These are phyloP conservation scores for Albula glossodonta DNA, from an alignment of 2,113 vertebrate genomes.

Conservation along the genomic window DNA sequence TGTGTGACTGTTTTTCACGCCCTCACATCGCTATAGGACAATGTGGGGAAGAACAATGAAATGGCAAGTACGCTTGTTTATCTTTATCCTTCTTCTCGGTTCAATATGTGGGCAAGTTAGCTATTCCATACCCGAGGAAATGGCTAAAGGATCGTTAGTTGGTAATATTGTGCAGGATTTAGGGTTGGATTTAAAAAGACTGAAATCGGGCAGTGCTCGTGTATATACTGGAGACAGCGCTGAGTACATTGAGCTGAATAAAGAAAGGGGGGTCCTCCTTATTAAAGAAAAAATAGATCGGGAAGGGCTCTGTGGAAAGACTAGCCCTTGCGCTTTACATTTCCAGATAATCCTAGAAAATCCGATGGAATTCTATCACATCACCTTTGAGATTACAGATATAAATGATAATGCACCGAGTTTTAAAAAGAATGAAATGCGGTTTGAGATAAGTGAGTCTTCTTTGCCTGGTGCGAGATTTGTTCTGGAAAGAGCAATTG, in stretches of 20 bases:
- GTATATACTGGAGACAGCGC: slow-evolving; percentile 65
- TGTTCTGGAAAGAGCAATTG: slow-evolving; percentile 20
- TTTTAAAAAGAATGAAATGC: slow-evolving; percentile 45
- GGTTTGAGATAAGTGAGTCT: slow-evolving; percentile 55
- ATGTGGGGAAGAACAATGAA: neutral
- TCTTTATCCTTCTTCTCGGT: slow-evolving; percentile 27
- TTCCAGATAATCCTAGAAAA: slow-evolving; percentile 61
- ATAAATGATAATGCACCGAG: slow-evolving; percentile 60
- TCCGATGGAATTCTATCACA: slow-evolving; percentile 54
- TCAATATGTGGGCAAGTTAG: slow-evolving; percentile 54
- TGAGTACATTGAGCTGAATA: slow-evolving; percentile 64
- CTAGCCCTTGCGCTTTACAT: slow-evolving; percentile 57
- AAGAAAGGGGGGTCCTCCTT: slow-evolving; percentile 52
- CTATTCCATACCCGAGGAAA: slow-evolving; percentile 72
- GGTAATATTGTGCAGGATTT: slow-evolving; percentile 67
- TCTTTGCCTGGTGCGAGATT: slow-evolving; percentile 50
- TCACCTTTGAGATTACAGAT: slow-evolving; percentile 59
- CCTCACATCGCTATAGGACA: neutral
- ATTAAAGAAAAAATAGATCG: slow-evolving; percentile 65
- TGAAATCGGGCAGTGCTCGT: slow-evolving; percentile 55
- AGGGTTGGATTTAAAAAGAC: slow-evolving; percentile 57
- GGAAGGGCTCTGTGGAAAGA: slow-evolving; percentile 68
- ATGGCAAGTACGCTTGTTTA: slow-evolving; percentile 32
- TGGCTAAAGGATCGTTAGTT: slow-evolving; percentile 66
- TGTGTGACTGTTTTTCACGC: neutral